Base-by-base conservation (phyloP, 2,888 invertebrate genomes). In the Sminthurinus aureus region DNA sequence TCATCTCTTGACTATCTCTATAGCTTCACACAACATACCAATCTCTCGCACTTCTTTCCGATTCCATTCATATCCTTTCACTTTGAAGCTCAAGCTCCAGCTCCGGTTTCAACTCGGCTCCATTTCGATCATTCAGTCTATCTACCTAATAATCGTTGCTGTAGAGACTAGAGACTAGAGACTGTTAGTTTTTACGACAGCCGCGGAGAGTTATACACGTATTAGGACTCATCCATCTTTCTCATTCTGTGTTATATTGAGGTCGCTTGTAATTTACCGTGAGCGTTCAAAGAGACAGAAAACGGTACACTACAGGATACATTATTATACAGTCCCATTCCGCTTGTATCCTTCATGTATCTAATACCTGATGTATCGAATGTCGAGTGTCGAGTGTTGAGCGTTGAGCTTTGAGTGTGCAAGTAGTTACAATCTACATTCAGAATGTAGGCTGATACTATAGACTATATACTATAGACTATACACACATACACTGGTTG, bases 81-180 rank as follows among this genome's bases (percentile, higher is more conserved):
- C 76, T 75, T n/a, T 24, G 38, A 6, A 38, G 38, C 38, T 4
- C 38, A 6, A 6, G 38, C 38, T 38, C 38, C 38, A 6, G 1
- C 38, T 38, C 38, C 38, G 38, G 38, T 38, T 38, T 38, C 38
- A 38, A 38, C 38, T 38, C 12, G 8, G 9, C 75, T 18, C 12
- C 71, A 18, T 71, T 71, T 71, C 12, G 18, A 13, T 71, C 38
- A 24, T 75, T 75, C 50, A 13, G 13, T 38, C 20, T 26, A 38
- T 38, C 20, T 26, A 38, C 24, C 20, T 75, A 75, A 22, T 75
- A 75, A 75, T 50, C 75, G 58, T 58, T 38, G 38, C 38, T 38
- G 38, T 38, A 38, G 38, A 38, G 38, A 4, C 38, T 38, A 58
- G 58, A 58, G 13, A 58, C 15, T 58, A 11, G 13, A 58, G 58